Conservation (phyloP, 2,888 invertebrate genomes). For the Apeira syringaria region DNA sequence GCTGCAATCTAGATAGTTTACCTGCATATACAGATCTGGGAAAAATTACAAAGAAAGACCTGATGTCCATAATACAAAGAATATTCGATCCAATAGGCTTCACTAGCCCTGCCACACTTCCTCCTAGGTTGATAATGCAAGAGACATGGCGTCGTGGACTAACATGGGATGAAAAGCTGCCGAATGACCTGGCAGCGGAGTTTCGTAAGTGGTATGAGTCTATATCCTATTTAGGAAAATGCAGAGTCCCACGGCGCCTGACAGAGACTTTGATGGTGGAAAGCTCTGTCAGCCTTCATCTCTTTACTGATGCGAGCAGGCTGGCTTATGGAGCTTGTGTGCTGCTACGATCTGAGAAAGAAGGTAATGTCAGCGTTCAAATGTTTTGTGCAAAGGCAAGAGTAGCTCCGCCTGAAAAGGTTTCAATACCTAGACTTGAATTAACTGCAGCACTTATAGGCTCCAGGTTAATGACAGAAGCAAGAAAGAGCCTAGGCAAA, state of each 20-base stretch:
- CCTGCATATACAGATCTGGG: not conserved
- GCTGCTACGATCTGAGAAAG: not conserved
- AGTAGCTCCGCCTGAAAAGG: slow-evolving; percentile 11
- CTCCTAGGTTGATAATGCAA: slow-evolving; percentile 5
- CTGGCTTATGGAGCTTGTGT: too few relatives aligned
- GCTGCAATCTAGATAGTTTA: not conserved
- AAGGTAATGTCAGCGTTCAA: not conserved
- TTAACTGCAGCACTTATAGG: slow-evolving; percentile 13
- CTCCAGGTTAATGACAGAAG: slow-evolving; percentile 5
- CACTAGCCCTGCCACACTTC: not conserved
- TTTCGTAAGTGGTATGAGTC: too few relatives aligned
- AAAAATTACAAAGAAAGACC: slow-evolving; percentile 2
- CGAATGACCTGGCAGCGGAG: too few relatives aligned
- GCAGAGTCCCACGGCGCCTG: too few relatives aligned
- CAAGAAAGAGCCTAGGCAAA: not conserved
- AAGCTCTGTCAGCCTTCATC: too few relatives aligned
- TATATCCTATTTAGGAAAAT: too few relatives aligned
- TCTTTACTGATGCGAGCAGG: too few relatives aligned
- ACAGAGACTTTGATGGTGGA: too few relatives aligned
- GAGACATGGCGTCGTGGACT: not conserved
- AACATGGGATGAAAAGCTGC: not conserved
- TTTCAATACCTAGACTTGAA: slow-evolving; percentile 16
- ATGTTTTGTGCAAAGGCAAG: slow-evolving; percentile 1
- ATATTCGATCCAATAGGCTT: slow-evolving; percentile 8
- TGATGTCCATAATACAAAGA: slow-evolving; percentile 4